These are phyloP conservation scores for Pocillopora grandis DNA, from an alignment of 92 coral and sea anemone genomes.

Conservation along the genomic window DNA sequence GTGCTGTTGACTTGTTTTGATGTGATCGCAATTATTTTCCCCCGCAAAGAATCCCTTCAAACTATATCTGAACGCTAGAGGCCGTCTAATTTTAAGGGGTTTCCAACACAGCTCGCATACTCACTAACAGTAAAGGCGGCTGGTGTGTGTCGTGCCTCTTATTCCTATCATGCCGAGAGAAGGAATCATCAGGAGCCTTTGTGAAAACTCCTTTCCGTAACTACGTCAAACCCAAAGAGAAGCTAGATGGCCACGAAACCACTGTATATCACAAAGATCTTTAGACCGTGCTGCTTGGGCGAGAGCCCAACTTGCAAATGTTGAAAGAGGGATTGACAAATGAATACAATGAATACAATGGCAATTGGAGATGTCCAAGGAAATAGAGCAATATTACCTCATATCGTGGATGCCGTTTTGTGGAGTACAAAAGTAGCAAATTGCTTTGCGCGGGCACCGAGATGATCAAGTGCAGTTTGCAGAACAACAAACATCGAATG, in stretches of 20 bases:
- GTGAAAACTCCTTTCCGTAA: conserved; percentile 54
- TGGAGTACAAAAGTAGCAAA: conserved; percentile 61
- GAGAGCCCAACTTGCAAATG: conserved; percentile 41
- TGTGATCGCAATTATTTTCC: not conserved
- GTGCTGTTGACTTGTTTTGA: no score
- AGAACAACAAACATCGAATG: conserved; percentile 49
- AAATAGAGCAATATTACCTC: conserved; percentile 65
- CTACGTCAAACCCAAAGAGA: conserved; percentile 55
- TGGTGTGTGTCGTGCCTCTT: conserved; percentile 43
- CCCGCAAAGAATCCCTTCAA: no score
- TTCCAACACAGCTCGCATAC: no score
- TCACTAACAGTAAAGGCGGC: not conserved
- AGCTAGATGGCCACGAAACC: conserved; percentile 42
- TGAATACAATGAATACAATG: conserved; percentile 35
- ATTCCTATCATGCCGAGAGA: conserved; percentile 52
- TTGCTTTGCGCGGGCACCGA: conserved; percentile 75
- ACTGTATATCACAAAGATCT: conserved; percentile 45
- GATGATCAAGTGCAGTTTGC: conserved; percentile 57
- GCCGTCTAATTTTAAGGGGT: no score
- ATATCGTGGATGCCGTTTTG: conserved; percentile 65
- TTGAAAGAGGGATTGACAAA: conserved; percentile 44
- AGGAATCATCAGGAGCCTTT: conserved; percentile 49
- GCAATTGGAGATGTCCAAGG: conserved; percentile 27
- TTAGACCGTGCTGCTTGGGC: conserved; percentile 32
- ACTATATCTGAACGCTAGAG: no score